Conservation (phyloP, 2,113 vertebrate species). For the Narcine bancroftii region DNA sequence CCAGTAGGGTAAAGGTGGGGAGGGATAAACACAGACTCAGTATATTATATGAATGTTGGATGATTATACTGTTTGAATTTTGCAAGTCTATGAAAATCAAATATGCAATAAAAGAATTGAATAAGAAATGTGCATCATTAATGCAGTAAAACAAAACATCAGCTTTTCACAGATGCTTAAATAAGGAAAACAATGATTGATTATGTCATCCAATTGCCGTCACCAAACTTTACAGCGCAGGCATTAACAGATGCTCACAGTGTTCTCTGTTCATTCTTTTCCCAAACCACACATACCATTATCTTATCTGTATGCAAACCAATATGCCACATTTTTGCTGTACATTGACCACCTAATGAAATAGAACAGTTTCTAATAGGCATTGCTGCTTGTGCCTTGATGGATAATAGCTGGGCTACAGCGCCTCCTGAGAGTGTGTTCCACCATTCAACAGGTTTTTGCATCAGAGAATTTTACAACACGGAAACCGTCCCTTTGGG, state of each 20-base stretch:
- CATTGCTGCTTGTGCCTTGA: not conserved
- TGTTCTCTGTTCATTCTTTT: not conserved
- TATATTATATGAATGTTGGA: too few relatives aligned
- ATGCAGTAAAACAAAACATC: not conserved
- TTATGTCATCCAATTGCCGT: not conserved
- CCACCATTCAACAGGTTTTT: not conserved
- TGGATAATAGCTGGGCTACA: not conserved
- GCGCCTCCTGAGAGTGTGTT: not conserved
- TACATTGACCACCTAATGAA: conserved; percentile 24
- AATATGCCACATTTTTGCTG: not conserved
- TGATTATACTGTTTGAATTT: too few relatives aligned
- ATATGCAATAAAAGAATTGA: not conserved
- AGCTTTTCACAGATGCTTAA: not conserved
- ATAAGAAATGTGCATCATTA: not conserved
- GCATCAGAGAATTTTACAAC: too few relatives aligned
- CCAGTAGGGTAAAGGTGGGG: too few relatives aligned
- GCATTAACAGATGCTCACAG: not conserved
- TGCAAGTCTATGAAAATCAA: too few relatives aligned
- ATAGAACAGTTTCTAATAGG: not conserved
- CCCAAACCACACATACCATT: not conserved
- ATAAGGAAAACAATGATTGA: not conserved
- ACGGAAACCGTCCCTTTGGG: too few relatives aligned
- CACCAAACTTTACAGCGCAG: not conserved
- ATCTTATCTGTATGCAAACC: not conserved
- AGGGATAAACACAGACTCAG: too few relatives aligned